Percentiles rank a stretch among this genome's conserved stretches.
phyloP scores from a whole-genome alignment of 2,797 vertebrate genomes.

The Caiman crocodilus region DNA sequence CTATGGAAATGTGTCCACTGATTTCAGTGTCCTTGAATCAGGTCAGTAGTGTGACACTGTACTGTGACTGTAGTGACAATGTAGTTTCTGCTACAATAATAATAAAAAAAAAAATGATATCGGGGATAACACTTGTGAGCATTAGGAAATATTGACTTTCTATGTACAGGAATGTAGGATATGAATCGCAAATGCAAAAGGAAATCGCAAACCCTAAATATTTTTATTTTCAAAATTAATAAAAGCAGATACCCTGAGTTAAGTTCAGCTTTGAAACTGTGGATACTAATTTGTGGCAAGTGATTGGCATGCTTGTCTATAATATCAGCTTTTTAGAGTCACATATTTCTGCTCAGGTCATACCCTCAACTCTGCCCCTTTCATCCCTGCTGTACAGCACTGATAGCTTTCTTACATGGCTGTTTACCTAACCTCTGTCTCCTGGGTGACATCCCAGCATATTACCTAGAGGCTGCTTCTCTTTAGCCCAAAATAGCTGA shows the following conservation, averaged over 20 bases:
- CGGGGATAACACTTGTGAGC: too few relatives aligned
- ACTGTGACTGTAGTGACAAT: background rate
- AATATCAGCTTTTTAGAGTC: background rate
- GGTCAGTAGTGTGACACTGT: background rate
- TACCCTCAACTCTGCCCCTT: background rate
- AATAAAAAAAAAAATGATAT: background rate
- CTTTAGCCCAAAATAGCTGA: background rate
- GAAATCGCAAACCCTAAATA: background rate
- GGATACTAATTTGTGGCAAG: too few relatives aligned
- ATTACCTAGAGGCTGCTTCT: background rate
- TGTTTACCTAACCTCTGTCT: background rate
- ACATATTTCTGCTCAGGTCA: background rate
- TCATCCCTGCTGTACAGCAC: background rate
- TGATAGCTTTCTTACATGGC: background rate
- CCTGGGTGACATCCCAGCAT: background rate
- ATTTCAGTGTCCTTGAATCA: background rate
- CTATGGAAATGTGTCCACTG: background rate
- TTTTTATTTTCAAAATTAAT: background rate
- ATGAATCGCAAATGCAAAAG: background rate
- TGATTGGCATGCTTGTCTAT: background rate
- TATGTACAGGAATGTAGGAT: background rate
- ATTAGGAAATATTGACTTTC: background rate
- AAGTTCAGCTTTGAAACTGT: background rate
- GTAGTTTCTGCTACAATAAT: background rate
- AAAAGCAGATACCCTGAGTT: accelerated